phyloP scores from a whole-genome alignment of 2,888 invertebrate genomes.

The Lochmaea crataegi region DNA sequence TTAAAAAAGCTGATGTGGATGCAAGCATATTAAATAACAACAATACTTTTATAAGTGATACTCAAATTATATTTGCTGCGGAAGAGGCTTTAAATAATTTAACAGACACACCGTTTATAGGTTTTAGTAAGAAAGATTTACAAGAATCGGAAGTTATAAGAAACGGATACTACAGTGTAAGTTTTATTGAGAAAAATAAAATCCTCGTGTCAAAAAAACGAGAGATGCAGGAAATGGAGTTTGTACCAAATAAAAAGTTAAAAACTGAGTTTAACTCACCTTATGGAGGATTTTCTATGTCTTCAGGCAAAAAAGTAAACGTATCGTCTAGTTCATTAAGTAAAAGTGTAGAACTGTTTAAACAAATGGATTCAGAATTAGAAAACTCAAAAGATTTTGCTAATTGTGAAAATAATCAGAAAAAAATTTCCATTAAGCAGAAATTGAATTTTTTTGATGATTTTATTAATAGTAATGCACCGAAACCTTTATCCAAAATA shows the following conservation, averaged over 20 bases:
- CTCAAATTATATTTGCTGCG: constrained; percentile 32
- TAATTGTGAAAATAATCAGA: neutral
- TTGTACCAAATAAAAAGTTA: constrained; percentile 27
- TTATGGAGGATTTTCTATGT: constrained; percentile 59
- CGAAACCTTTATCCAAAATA: too few species aligned
- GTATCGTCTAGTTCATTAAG: constrained; percentile 20
- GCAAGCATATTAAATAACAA: constrained; percentile 4
- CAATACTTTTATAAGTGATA: constrained; percentile 24
- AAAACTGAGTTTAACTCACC: constrained; percentile 12
- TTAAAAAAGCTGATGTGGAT: constrained; percentile 30
- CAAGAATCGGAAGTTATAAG: constrained; percentile 8
- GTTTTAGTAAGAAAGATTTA: constrained; percentile 35
- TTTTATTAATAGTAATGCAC: neutral
- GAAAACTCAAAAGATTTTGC: neutral
- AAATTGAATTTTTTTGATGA: constrained; percentile 4
- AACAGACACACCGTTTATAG: constrained; percentile 29
- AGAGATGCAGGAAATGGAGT: constrained; percentile 12
- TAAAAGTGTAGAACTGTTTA: constrained; percentile 22
- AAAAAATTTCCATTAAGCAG: constrained; percentile 1
- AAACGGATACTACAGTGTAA: neutral
- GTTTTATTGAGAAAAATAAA: constrained; percentile 7
- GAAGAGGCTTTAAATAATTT: constrained; percentile 27
- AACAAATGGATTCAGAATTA: neutral
- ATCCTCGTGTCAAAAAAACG: constrained; percentile 2
- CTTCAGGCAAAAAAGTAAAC: constrained; percentile 63